Base-by-base conservation (phyloP, 2,888 invertebrate genomes). In the Rambutsinella grinnellia region DNA sequence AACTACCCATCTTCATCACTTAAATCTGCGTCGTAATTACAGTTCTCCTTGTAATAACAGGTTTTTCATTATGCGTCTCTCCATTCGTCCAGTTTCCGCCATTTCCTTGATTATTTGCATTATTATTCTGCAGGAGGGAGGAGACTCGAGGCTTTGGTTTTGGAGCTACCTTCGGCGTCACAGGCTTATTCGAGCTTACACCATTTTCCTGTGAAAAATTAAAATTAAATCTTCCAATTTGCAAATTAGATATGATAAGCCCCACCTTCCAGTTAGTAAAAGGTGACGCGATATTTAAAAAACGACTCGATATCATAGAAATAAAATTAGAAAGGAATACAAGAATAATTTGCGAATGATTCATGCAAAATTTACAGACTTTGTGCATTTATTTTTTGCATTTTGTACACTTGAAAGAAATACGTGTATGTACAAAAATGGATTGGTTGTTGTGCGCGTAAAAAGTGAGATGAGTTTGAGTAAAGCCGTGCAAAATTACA, bases 1-100 rank as follows among this genome's bases (percentile, higher is more conserved):
- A n/a, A n/a, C n/a, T 24, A 13, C 36, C n/a, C 24, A 15, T 19
- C 19, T 47, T 8, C 28, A 19, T 2, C 15, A 13, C 67, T 79
- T 78, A 82, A 56, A 82, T 77, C 65, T 82, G 80, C n/a, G 82
- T 82, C 19, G 80, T 82, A 23, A 82, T 81, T n/a, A 82, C 81
- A 19, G 81, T 82, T 76, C 82, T 78, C 76, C 82, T 79, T 76
- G 79, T 79, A 65, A 82, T 82, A 21, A 79, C 72, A n/a, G 82
- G 80, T 63, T 80, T 80, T n/a, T 79, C 74, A 63, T 81, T 79
- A 28, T 79, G 70, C 23, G 49, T 51, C 15, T 70, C 76, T 53
- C 75, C 78, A 53, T 76, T 78, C 26, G 71, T 67, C 76, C 76
- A 69, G 0, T 19, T 46, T 13, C 68, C 72, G 47, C 78, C 67